Evolutionary conservation across 2,888 invertebrate genomes (phyloP), one percentile per base, ranked within the genome.

Genomic region (Helleia helle): DNA sequence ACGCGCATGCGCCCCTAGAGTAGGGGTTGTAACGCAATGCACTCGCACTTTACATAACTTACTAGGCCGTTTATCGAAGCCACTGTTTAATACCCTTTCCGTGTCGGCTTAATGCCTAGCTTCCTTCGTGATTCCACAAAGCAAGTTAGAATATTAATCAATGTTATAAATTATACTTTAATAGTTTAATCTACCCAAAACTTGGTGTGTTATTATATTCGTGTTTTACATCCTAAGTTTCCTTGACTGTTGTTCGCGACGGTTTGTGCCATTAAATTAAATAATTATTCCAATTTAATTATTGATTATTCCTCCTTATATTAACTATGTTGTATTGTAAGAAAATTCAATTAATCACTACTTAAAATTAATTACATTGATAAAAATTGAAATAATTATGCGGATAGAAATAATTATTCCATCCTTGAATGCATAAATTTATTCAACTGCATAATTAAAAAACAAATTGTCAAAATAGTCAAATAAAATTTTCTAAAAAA

Each of bases 21-120:
- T 73, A 68, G 73, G 77, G 80, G 80, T 73, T 76, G 80, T 76
- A 73, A 77, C 72, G 71, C 76, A 80, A 83, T 84, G 84, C 83
- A 81, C 77, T 83, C 81, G 84, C 83, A 80, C 77, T 83, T 83
- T 83, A 81, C 79, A 81, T 81, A 81, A 80, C 74, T 81, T 80
- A 79, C 80, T 77, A 76, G 79, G 71, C 64, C 72, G 73, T 76
- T 80, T 76, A 81, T 81, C 72, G 80, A 67, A 79, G 76, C 71
- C 71, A 75, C 70, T 75, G 67, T 69, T 75, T 83, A 81, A 81
- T 81, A 79, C 71, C 73, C 70, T 79, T 80, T 70, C 68, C 70
- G 65, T 77, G 80, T 80, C 68, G 62, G 73, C 71, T 76, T 77
- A 76, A 69, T 76, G 64, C 61, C 65, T 63, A 60, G 69, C 70